phyloP scores from a whole-genome alignment of 2,888 invertebrate species.

The Campoletis raptor region DNA sequence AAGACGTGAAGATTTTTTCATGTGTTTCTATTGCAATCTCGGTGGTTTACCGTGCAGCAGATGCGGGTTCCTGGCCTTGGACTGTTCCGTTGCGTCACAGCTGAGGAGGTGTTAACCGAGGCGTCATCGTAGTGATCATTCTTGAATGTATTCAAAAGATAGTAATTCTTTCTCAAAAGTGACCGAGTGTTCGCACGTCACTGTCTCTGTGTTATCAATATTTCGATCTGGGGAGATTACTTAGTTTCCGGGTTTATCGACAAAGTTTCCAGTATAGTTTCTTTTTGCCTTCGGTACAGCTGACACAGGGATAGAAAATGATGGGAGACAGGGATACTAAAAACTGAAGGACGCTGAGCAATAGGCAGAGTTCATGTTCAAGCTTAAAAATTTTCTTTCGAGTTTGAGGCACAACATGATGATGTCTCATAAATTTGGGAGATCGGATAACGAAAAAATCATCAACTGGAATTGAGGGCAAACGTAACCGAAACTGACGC shows the following conservation, averaged over 20 bases:
- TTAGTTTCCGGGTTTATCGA: not conserved
- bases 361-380: not conserved
- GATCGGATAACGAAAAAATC: not conserved
- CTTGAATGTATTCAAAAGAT: too few relatives aligned
- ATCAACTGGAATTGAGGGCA: conserved; percentile 29
- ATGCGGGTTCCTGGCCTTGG: too few relatives aligned
- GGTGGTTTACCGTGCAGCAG: too few relatives aligned
- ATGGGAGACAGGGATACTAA: not conserved
- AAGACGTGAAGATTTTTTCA: too few relatives aligned
- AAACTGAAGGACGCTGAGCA: not conserved
- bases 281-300: not conserved
- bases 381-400: not conserved
- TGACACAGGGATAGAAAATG: not conserved
- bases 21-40: too few relatives aligned
- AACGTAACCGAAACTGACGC: conserved; percentile 6
- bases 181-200: too few relatives aligned
- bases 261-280: not conserved
- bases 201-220: not conserved
- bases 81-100: too few relatives aligned
- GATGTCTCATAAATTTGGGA: not conserved
- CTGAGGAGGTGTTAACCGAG: too few relatives aligned
- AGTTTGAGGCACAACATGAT: not conserved
- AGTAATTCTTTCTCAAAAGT: too few relatives aligned
- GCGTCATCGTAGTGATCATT: too few relatives aligned
- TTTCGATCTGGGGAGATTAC: not conserved